Conservation (phyloP, 1,140 invertebrate species). For the Hirudo medicinalis region DNA sequence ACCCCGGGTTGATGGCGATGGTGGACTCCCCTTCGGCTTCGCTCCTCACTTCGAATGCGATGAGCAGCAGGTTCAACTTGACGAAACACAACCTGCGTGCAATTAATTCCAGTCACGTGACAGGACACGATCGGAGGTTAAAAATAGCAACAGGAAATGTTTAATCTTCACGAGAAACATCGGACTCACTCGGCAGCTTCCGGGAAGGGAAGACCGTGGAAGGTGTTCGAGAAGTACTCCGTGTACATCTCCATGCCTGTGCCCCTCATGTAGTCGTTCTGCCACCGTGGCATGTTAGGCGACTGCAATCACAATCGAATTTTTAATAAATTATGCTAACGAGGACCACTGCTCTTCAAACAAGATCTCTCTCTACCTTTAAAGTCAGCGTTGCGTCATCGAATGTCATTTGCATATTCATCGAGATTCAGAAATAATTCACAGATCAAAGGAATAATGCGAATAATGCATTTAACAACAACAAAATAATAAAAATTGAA, state of each 20-base stretch:
- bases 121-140: too few relatives aligned
- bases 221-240: conserved; percentile 95
- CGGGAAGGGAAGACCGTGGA: conserved; percentile 98
- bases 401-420: not conserved
- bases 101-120: not conserved
- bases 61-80: conserved; percentile 84
- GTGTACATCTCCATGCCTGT: conserved; percentile 99
- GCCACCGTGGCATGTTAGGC: conserved; percentile 90
- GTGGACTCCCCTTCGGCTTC: conserved; percentile 81
- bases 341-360: not conserved
- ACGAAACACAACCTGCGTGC: conserved; percentile 85
- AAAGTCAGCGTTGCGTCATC: not conserved
- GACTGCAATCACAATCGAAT: conserved; percentile 27
- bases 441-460: not conserved
- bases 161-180: not conserved
- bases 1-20: conserved; percentile 95
- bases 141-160: too few relatives aligned
- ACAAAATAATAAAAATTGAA: not conserved
- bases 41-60: conserved; percentile 95
- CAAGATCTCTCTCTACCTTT: not conserved
- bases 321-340: conserved; percentile 10
- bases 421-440: too few relatives aligned
- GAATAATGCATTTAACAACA: not conserved
- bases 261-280: conserved; percentile 99
- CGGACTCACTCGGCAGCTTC: conserved; percentile 95